A percentile compares a stretch with the other conserved stretches of the same genome.
Conservation (phyloP, 2,888 invertebrate genomes). For the Pherbina coryleti region DNA sequence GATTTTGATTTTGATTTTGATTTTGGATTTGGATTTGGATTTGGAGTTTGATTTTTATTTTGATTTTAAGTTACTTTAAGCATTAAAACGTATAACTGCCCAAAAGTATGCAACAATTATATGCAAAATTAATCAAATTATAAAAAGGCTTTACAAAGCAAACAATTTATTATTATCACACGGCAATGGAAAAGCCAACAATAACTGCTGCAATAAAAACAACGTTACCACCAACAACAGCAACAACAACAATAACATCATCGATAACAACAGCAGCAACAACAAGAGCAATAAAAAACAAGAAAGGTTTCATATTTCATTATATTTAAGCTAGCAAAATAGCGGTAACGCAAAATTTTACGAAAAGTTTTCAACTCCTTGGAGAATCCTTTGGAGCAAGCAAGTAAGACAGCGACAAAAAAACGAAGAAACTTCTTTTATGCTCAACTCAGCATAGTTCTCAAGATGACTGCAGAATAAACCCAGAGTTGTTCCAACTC, state of each 20-base stretch:
- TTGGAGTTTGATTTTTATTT: too few species aligned
- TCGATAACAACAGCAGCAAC: neutral
- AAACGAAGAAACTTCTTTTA: neutral
- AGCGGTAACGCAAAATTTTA: too few species aligned
- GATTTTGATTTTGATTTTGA: too few species aligned
- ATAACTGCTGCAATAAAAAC: neutral
- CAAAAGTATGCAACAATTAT: neutral
- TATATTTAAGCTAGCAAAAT: too few species aligned
- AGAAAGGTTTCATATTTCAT: too few species aligned
- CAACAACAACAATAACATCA: neutral
- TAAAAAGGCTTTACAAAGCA: neutral
- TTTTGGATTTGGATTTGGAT: too few species aligned
- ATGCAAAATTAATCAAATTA: neutral
- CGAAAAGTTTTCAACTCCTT: too few species aligned
- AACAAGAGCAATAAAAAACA: neutral
- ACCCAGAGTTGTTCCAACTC: neutral
- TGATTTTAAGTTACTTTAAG: neutral
- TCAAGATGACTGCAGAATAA: neutral
- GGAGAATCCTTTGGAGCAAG: too few species aligned
- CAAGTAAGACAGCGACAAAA: neutral
- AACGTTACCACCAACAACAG: neutral
- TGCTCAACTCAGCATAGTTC: neutral
- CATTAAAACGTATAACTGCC: neutral
- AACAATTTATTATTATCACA: neutral
- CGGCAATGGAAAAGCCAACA: neutral